Conservation (phyloP, 2,888 invertebrate genomes). For the Caenorhabditis uteleia region DNA sequence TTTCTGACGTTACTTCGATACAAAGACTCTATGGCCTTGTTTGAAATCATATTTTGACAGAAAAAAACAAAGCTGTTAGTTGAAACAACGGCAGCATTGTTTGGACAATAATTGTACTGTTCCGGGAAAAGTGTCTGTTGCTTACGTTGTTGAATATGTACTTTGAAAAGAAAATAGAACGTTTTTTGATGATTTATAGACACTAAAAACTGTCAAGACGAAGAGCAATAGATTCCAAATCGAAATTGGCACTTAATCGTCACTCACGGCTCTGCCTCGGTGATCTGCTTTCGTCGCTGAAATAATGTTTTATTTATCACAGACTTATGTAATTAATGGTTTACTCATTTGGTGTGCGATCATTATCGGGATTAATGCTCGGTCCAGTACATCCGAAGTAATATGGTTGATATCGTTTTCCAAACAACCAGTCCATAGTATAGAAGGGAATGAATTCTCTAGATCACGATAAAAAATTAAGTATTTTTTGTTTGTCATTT, state of each 20-base stretch:
- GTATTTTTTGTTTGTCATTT: neutral
- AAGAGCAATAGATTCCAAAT: neutral
- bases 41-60: no score
- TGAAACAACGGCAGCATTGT: no score
- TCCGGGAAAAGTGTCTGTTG: no score
- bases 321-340: neutral
- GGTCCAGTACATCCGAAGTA: slow-evolving; percentile 33
- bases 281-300: slow-evolving; percentile 8
- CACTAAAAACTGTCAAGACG: no score
- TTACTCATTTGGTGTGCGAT: slow-evolving; percentile 30
- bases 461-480: neutral
- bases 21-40: no score
- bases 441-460: slow-evolving; percentile 35
- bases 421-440: slow-evolving; percentile 29
- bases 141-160: no score
- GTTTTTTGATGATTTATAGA: no score
- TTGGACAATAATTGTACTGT: no score
- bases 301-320: neutral
- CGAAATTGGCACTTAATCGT: no score
- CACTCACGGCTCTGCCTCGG: slow-evolving; percentile 11
- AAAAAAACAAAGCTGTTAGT: no score
- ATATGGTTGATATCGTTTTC: slow-evolving; percentile 24
- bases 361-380: slow-evolving; percentile 13
- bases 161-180: no score
- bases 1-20: no score